Evolutionary conservation across 2,113 vertebrate species (phyloP), one percentile per base, ranked within the genome.

Genomic region (Sorex fumeus): DNA sequence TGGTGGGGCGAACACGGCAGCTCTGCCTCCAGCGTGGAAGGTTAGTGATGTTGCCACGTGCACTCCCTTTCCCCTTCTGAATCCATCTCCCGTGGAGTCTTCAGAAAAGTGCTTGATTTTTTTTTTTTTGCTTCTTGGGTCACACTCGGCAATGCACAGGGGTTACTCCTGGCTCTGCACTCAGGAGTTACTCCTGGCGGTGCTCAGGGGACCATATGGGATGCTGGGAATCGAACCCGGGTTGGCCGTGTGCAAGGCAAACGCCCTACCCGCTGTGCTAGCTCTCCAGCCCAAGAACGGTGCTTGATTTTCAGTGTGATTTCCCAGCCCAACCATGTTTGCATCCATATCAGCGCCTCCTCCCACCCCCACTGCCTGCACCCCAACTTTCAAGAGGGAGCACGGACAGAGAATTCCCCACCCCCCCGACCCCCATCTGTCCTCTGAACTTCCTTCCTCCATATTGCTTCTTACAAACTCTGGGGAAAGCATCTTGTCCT

Each of bases 11-110:
- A 95, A 75, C 2, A 0, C 30, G 43, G 69, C 78, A 8, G 45
- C 34, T 45, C 75, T 88, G 27, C 18, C 18, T 84, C 85, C 13
- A 90, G 88, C 88, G 86, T 6, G 0, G 72, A 91, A 94, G 88
- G 94, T 83, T 84, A 83, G 92, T 88, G 18, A 0, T 47, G 36
- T 77, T 78, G 75, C 88, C 79, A 45, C 60, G 53, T 67, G 76
- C 30, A 30, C 36, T 69, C 60, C 9, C 76, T 90, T 85, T 82
- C 94, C 71, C 88, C 84, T 95, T 95, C 53, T 84, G 84, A 88
- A 90, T 91, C 93, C 85, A 12, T 94, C 96, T 96, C 91, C 94
- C 87, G 86, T 88, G 88, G 94, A 95, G 40, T 90, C 90, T 78
- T 88, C 86, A 9, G 30, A 93, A 77, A 27, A 8, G 27, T 66